Base-by-base conservation (phyloP, 2,113 vertebrate genomes). In the Serilophus lunatus region DNA sequence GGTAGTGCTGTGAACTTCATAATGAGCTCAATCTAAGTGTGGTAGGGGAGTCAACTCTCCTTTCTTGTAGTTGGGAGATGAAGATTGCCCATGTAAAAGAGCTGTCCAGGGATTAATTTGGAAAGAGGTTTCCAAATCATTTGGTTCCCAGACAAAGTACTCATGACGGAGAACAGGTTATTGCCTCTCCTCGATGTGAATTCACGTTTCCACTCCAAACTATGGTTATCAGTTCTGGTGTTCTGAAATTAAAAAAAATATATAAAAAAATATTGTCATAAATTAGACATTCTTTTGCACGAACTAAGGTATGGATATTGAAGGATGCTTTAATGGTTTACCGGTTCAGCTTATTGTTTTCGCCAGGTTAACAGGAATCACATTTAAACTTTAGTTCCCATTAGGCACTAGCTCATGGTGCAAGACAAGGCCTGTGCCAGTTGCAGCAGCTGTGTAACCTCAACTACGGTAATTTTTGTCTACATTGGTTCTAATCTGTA, bases 391-490 rank as follows among this genome's bases (percentile, higher is more conserved):
- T 22, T 42, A n/a, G n/a, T n/a, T n/a, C n/a, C n/a, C n/a, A n/a
- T 38, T 45, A 2, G 5, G 6, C 45, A 63, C 45, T 20, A 64
- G 7, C 0, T 3, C 25, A 24, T 9, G 4, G 13, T 61, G 49
- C 23, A 57, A 69, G 53, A 61, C 16, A 53, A 77, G 33, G 6
- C 15, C 36, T 9, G 28, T 47, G 23, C 16, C 72, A 66, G 16
- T 40, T 86, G 28, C 18, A 71, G 63, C 38, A 66, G 3, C 59
- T 74, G 3, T 54, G 10, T 24, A 88, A 45, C 42, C 77, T 75
- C 4, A 71, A 10, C 59, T 80, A 18, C 0, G 2, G 28, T 44
- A 60, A 61, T 54, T 82, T 86, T 70, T 81, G 42, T 60, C 35
- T 42, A 22, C 23, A 20, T 72, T 22, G 9, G 31, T 75, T 86